A percentile compares a stretch with the other conserved stretches of the same genome.
Evolutionary conservation across 2,888 invertebrate species (phyloP).

Genomic region (Ametastegia equiseti): DNA sequence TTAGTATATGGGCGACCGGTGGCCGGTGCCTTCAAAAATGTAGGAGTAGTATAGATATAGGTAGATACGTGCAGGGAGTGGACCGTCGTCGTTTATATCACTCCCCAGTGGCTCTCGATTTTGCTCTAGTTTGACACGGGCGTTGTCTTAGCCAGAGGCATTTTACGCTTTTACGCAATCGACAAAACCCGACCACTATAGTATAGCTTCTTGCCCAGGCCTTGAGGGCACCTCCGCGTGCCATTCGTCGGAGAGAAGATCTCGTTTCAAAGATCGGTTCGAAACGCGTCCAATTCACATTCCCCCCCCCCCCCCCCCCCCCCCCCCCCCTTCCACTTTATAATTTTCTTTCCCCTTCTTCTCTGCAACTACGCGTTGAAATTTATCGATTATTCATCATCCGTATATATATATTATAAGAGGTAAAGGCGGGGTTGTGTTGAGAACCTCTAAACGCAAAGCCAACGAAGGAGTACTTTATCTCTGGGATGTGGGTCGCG

Average conservation of each 20-base stretch:
- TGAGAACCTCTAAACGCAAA: constrained; percentile 72
- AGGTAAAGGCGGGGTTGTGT: constrained; percentile 69
- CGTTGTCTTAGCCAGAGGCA: constrained; percentile 34
- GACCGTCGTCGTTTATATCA: constrained; percentile 64
- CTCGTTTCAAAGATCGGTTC: not conserved
- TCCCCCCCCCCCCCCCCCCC: no score
- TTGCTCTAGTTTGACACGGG: constrained; percentile 49
- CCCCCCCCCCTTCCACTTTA: no score
- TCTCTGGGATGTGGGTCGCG: constrained; percentile 74
- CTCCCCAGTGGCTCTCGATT: constrained; percentile 56
- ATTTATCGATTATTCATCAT: not conserved
- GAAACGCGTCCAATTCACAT: no score
- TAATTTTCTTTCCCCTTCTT: not conserved
- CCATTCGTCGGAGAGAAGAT: not conserved
- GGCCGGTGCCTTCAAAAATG: constrained; percentile 70
- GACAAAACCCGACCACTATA: constrained; percentile 13
- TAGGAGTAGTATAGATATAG: constrained; percentile 23
- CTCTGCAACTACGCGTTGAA: not conserved
- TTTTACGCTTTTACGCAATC: constrained; percentile 37
- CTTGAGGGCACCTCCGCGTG: constrained; percentile 25
- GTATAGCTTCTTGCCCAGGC: not conserved
- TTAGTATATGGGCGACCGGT: constrained; percentile 56
- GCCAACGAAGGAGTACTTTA: constrained; percentile 71
- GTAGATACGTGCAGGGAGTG: constrained; percentile 60
- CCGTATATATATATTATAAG: not conserved